These are phyloP conservation scores for Tetrao urogallus DNA, from an alignment of 2,113 vertebrate genomes.

Conservation along the genomic window DNA sequence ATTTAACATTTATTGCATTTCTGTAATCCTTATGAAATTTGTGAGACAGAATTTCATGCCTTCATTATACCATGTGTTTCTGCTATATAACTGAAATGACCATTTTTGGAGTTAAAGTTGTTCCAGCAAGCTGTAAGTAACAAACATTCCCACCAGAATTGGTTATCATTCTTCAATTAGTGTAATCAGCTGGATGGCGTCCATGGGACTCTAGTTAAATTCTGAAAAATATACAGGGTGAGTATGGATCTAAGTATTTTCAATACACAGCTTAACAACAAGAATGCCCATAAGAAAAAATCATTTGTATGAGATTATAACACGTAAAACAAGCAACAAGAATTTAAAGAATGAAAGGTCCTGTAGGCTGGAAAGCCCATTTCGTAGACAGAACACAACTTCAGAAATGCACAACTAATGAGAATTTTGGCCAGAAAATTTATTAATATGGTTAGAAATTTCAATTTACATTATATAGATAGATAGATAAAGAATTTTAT, in stretches of 20 bases:
- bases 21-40: slow-evolving; percentile 3
- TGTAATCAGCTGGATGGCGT: background rate
- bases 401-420: background rate
- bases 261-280: background rate
- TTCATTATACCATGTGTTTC: background rate
- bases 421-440: background rate
- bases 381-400: no score
- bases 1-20: background rate
- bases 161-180: background rate
- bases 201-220: background rate
- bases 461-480: background rate
- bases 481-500: background rate
- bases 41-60: background rate
- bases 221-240: background rate
- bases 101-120: background rate
- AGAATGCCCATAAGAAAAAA: background rate
- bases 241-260: background rate
- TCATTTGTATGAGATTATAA: background rate
- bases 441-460: background rate
- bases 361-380: no score
- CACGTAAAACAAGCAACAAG: background rate
- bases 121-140: background rate
- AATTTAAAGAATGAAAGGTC: no score
- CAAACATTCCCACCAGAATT: background rate
- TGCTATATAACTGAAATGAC: background rate